Percentiles rank a stretch among this genome's conserved stretches.
Conservation (phyloP, 1,140 invertebrate species). For the Cyclargus thomasi region DNA sequence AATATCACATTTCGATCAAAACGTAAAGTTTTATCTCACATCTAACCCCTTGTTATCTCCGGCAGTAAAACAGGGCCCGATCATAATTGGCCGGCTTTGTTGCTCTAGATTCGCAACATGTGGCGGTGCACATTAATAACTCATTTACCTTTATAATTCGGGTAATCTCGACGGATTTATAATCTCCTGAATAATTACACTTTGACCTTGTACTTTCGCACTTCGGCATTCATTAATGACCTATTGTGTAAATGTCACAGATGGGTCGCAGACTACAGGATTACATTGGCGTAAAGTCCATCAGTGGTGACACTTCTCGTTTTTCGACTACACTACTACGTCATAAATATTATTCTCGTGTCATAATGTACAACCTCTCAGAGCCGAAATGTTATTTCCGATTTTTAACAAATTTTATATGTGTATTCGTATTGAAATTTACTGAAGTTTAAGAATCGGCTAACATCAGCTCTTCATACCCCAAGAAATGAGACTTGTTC, state of each 20-base stretch:
- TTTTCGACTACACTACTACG: no score
- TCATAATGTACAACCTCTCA: no score
- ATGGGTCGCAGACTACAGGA: background rate
- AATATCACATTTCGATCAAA: background rate
- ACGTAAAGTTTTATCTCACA: constrained; percentile 2
- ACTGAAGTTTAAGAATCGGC: no score
- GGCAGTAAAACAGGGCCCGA: constrained; percentile 29
- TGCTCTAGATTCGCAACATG: constrained; percentile 28
- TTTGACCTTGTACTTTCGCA: background rate
- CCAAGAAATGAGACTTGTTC: no score
- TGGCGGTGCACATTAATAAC: constrained; percentile 28
- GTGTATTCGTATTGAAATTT: no score
- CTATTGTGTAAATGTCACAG: background rate
- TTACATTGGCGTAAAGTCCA: no score
- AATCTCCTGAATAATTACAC: background rate
- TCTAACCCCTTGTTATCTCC: constrained; percentile 15
- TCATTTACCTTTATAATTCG: constrained; percentile 3
- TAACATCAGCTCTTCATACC: no score
- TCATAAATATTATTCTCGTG: no score
- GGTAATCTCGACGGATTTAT: background rate
- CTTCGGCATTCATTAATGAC: background rate
- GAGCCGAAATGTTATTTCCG: no score
- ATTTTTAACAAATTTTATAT: no score
- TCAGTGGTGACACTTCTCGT: no score
- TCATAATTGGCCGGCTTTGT: constrained; percentile 28